These are phyloP conservation scores for Asobara japonica DNA, from an alignment of 1,140 invertebrate species.

Conservation along the genomic window DNA sequence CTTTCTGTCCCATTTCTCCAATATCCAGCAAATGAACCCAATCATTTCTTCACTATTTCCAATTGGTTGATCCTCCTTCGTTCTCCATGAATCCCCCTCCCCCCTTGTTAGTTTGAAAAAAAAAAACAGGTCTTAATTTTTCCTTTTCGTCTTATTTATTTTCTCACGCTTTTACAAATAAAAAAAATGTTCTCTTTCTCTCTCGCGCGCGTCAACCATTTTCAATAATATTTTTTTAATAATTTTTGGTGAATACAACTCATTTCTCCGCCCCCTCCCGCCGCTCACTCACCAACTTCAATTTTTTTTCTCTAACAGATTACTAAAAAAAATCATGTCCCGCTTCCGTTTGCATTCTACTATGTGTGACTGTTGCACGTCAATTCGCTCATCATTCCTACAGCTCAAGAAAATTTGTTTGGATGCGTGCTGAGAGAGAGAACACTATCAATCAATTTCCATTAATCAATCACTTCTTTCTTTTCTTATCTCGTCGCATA, in stretches of 20 bases:
- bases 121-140: constrained; percentile 10
- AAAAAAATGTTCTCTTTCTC: constrained; percentile 30
- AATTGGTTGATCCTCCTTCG: not conserved
- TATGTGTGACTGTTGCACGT: not conserved
- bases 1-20: constrained; percentile 23
- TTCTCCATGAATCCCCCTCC: too few species aligned
- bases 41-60: not conserved
- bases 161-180: constrained; percentile 19
- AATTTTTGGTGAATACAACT: constrained; percentile 24
- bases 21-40: constrained; percentile 14
- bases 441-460: constrained; percentile 4
- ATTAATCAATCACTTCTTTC: constrained; percentile 1
- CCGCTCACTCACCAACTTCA: too few species aligned
- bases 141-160: constrained; percentile 16
- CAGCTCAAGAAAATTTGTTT: not conserved
- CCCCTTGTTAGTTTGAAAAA: not conserved
- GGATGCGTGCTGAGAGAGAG: constrained; percentile 8
- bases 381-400: not conserved
- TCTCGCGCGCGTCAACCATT: constrained; percentile 37
- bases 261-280: not conserved
- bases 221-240: not conserved
- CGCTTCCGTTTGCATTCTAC: too few species aligned
- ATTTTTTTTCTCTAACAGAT: constrained; percentile 27
- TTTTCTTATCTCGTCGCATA: constrained; percentile 4
- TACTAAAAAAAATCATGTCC: too few species aligned